Percentiles rank a stretch among this genome's conserved stretches.
phyloP scores from a whole-genome alignment of 2,888 invertebrate genomes.

The Calameuta idolon region DNA sequence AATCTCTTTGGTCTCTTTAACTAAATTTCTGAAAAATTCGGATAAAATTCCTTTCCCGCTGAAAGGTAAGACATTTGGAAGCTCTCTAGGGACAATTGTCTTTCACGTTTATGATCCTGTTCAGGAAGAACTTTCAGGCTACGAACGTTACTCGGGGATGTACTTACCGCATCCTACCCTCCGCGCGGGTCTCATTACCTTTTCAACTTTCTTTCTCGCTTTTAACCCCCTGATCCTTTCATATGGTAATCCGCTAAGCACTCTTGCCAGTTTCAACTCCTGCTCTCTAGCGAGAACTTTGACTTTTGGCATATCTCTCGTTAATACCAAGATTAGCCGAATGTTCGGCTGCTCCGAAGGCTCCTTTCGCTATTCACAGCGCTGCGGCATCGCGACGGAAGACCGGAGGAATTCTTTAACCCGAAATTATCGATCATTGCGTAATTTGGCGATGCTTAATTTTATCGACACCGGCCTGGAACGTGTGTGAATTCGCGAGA shows the following conservation, averaged over 20 bases:
- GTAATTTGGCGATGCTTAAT: too few relatives aligned
- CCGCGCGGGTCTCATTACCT: neutral
- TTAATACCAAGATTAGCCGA: conserved; percentile 5
- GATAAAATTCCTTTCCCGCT: neutral
- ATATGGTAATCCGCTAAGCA: neutral
- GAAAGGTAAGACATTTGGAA: neutral
- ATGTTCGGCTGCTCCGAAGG: neutral
- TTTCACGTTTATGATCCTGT: neutral
- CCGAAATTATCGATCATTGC: too few relatives aligned
- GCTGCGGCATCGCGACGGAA: too few relatives aligned
- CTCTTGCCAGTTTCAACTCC: neutral
- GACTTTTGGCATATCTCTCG: neutral
- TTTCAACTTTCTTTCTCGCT: neutral
- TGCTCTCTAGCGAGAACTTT: neutral
- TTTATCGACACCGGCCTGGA: neutral
- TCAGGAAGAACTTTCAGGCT: neutral
- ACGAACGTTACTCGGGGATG: neutral
- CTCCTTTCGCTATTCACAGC: neutral
- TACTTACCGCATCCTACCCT: neutral
- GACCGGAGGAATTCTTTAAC: neutral
- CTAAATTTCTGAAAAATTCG: neutral
- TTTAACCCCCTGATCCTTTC: neutral
- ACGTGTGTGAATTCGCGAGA: neutral
- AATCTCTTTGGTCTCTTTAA: neutral
- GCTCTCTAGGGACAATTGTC: neutral